Conservation (phyloP, 2,113 vertebrate genomes). For the Poecilia latipinna region DNA sequence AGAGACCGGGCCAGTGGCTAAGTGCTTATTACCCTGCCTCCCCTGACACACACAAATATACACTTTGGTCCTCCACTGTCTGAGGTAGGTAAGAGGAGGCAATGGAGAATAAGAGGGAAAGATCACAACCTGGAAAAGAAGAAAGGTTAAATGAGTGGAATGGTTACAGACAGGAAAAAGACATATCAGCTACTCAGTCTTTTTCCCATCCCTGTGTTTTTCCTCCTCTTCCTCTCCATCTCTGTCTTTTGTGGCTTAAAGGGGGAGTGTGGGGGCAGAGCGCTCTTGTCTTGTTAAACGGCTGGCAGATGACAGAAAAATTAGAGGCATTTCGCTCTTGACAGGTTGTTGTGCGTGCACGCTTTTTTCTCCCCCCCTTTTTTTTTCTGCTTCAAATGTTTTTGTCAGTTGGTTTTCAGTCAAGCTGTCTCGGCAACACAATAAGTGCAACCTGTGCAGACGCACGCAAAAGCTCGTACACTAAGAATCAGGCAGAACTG, state of each 20-base stretch:
- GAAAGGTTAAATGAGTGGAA: conserved; percentile 67
- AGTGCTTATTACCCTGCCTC: conserved; percentile 76
- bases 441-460: conserved; percentile 58
- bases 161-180: conserved; percentile 59
- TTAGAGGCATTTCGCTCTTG: conserved; percentile 83
- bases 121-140: conserved; percentile 65
- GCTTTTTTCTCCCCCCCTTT: conserved; percentile 4
- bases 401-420: conserved; percentile 84
- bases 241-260: conserved; percentile 62
- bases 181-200: conserved; percentile 55
- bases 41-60: conserved; percentile 69
- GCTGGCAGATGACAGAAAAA: conserved; percentile 87
- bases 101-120: conserved; percentile 35
- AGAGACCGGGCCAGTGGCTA: conserved; percentile 63
- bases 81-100: conserved; percentile 37
- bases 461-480: conserved; percentile 6
- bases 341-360: conserved; percentile 81
- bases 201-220: conserved; percentile 26
- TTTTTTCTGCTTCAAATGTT: conserved; percentile 83
- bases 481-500: conserved; percentile 13
- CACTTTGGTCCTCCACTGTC: conserved; percentile 68
- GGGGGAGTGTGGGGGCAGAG: conserved; percentile 77
- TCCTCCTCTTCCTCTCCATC: conserved; percentile 48
- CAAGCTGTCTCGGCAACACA: conserved; percentile 79
- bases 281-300: conserved; percentile 81